These are phyloP conservation scores for Chrysolina americana DNA, from an alignment of 2,888 invertebrate species.

Conservation along the genomic window DNA sequence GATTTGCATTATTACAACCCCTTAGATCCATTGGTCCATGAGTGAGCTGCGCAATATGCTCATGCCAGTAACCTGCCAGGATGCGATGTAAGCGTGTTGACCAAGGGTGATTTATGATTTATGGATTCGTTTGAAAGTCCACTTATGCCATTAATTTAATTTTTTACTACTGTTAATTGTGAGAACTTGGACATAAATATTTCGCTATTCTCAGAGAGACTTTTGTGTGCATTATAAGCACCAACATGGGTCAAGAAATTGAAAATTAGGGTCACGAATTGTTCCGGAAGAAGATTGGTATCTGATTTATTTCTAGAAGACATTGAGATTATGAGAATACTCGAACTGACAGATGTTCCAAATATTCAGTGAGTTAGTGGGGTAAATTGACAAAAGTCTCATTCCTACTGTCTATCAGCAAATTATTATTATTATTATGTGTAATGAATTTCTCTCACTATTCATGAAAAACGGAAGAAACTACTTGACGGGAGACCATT, in stretches of 20 bases:
- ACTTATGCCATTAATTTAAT: not conserved
- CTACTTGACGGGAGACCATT: too few relatives aligned
- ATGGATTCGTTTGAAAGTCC: slow-evolving; percentile 3
- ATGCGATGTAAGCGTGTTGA: slow-evolving; percentile 53
- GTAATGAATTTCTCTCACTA: too few relatives aligned
- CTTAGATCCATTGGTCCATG: slow-evolving; percentile 7
- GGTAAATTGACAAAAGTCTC: too few relatives aligned
- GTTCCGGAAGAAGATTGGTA: too few relatives aligned
- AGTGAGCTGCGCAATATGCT: slow-evolving; percentile 54
- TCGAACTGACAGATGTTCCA: too few relatives aligned
- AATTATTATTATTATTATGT: too few relatives aligned
- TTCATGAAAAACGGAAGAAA: too few relatives aligned
- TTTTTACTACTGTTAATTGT: slow-evolving; percentile 1
- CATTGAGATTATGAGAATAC: too few relatives aligned
- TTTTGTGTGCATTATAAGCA: too few relatives aligned
- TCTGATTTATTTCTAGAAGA: too few relatives aligned
- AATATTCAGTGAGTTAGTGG: too few relatives aligned
- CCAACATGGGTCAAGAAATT: not conserved
- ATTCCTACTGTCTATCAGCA: too few relatives aligned
- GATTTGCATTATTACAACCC: not conserved
- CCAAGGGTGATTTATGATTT: slow-evolving; percentile 40
- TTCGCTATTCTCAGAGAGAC: not conserved
- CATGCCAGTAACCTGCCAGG: slow-evolving; percentile 57
- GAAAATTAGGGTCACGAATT: not conserved
- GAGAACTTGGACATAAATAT: not conserved